Conservation (phyloP, 2,888 invertebrate species). For the Ichneumon xanthorius region DNA sequence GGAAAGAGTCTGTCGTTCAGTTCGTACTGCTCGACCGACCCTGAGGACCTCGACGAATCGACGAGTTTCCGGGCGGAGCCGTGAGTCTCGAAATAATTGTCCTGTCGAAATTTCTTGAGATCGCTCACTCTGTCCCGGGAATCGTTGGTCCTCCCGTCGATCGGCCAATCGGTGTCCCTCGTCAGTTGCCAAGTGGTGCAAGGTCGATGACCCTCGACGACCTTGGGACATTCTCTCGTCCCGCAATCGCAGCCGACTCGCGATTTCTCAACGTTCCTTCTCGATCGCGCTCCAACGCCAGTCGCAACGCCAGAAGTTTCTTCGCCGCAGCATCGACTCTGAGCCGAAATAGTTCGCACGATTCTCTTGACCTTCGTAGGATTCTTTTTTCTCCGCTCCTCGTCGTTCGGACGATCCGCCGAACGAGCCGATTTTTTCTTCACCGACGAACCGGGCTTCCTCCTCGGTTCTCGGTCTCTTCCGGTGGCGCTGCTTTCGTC, state of each 20-base stretch:
- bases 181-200: slow-evolving; percentile 26
- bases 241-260: slow-evolving; percentile 22
- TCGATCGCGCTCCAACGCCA: background rate
- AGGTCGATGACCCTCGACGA: background rate
- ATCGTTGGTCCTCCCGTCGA: background rate
- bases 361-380: slow-evolving; percentile 26
- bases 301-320: background rate
- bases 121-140: slow-evolving; percentile 68
- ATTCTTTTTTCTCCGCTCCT: background rate
- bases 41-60: slow-evolving; percentile 72
- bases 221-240: slow-evolving; percentile 8
- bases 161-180: slow-evolving; percentile 4
- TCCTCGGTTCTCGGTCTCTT: background rate
- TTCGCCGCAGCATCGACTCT: slow-evolving; percentile 45
- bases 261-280: background rate
- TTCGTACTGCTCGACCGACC: slow-evolving; percentile 86
- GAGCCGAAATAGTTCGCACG: slow-evolving; percentile 55
- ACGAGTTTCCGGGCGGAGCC: slow-evolving; percentile 82
- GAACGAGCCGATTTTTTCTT: slow-evolving; percentile 8
- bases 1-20: slow-evolving; percentile 87
- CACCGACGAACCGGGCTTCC: background rate
- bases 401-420: slow-evolving; percentile 6
- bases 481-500: background rate
- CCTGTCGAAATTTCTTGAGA: slow-evolving; percentile 85
- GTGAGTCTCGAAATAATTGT: slow-evolving; percentile 88